Conservation (phyloP, 2,797 vertebrate genomes). For the Pangasius sanitwongsei region DNA sequence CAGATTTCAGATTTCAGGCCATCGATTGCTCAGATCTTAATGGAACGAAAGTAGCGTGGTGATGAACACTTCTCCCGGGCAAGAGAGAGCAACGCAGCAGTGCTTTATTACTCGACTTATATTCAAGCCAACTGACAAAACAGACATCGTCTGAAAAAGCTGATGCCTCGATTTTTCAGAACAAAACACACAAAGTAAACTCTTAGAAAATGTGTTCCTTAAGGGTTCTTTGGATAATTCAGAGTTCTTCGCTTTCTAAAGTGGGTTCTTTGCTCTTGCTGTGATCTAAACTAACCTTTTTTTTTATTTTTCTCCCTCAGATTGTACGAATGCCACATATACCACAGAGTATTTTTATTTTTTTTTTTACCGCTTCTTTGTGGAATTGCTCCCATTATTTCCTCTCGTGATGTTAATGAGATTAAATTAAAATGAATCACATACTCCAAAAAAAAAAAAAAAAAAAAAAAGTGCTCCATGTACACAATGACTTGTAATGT, state of each 20-base stretch:
- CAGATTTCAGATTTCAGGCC: neutral
- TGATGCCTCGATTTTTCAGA: neutral
- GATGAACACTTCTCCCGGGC: neutral
- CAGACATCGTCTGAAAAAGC: neutral
- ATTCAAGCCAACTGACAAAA: slow-evolving; percentile 17
- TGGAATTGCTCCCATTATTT: neutral
- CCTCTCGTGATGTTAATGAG: neutral
- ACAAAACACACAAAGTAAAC: neutral
- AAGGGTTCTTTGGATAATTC: neutral
- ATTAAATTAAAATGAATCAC: neutral
- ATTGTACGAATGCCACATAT: no score
- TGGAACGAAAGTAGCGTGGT: neutral
- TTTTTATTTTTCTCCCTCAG: neutral
- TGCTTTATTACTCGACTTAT: neutral
- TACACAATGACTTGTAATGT: neutral
- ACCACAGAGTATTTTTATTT: neutral
- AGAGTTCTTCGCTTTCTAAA: neutral
- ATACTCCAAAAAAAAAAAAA: no score
- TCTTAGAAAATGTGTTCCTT: neutral
- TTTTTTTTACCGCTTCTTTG: neutral
- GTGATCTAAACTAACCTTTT: no score
- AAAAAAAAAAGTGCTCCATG: no score
- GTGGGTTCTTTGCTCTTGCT: neutral
- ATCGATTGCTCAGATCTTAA: slow-evolving; percentile 7
- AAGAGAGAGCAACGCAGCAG: neutral